phyloP scores from a whole-genome alignment of 2,113 vertebrate genomes.

The Triplophysa dalaica region DNA sequence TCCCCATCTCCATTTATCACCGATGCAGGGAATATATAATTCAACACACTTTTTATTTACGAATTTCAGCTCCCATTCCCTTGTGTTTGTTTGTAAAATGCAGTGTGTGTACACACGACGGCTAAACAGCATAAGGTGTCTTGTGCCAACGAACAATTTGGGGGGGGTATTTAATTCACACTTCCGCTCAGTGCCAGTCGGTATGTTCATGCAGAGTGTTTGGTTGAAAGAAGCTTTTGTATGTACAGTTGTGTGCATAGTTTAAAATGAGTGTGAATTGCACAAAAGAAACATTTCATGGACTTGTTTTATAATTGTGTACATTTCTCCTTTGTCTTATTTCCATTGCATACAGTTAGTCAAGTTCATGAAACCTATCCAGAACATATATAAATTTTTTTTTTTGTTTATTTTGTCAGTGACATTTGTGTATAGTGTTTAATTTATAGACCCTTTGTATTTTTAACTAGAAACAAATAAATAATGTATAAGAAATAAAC shows the following conservation, averaged over 20 bases:
- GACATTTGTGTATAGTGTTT: no score
- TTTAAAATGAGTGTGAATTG: not conserved
- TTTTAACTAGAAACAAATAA: no score
- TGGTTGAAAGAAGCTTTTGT: not conserved
- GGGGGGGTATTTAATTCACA: not conserved
- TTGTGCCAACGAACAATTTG: not conserved
- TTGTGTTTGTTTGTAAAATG: conserved; percentile 48
- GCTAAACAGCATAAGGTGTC: conserved; percentile 24
- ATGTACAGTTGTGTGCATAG: not conserved
- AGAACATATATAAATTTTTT: no score
- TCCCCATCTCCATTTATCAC: conserved; percentile 73
- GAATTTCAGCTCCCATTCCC: conserved; percentile 45
- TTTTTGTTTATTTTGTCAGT: no score
- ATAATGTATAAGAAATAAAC: no score
- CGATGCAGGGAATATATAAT: conserved; percentile 70
- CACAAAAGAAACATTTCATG: not conserved
- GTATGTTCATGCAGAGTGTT: conserved; percentile 13
- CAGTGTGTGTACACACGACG: conserved; percentile 53
- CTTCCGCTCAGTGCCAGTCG: not conserved
- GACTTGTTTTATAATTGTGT: not conserved
- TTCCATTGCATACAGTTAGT: not conserved
- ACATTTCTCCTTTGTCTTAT: not conserved
- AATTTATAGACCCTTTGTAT: no score
- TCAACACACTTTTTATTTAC: conserved; percentile 71
- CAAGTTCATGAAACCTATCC: not conserved